These are phyloP conservation scores for Ctena decussata DNA, from an alignment of 2,888 invertebrate genomes.

Conservation along the genomic window DNA sequence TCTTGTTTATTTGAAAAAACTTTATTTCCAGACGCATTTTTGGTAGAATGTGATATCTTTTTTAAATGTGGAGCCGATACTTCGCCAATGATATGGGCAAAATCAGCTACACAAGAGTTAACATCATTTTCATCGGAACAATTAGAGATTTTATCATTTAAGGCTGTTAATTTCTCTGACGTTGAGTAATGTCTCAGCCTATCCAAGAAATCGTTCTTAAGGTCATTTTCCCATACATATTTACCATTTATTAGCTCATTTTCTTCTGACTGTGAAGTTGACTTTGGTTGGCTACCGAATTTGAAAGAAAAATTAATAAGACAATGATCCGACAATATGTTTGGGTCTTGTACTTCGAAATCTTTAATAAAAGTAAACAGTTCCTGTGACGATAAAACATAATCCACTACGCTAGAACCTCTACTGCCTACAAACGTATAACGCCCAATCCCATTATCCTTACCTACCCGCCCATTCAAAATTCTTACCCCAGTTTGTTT, in stretches of 20 bases:
- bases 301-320: not conserved
- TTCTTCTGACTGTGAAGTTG: not conserved
- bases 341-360: not conserved
- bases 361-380: not conserved
- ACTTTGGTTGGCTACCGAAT: not conserved
- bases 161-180: not conserved
- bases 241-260: not conserved
- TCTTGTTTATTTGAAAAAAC: not conserved
- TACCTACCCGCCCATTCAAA: too few relatives aligned
- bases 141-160: not conserved
- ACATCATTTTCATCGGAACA: not conserved
- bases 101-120: not conserved
- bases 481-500: too few relatives aligned
- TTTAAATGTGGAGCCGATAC: not conserved
- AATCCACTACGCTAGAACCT: conserved; percentile 24
- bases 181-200: not conserved
- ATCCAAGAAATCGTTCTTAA: not conserved
- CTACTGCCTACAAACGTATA: not conserved
- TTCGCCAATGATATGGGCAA: not conserved
- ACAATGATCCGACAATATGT: too few relatives aligned
- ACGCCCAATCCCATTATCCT: too few relatives aligned
- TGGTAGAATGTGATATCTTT: not conserved
- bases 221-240: not conserved
- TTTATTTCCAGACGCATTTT: too few relatives aligned
- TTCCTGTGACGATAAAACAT: conserved; percentile 10